These are phyloP conservation scores for Mantis religiosa DNA, from an alignment of 2,888 invertebrate species.

Conservation along the genomic window DNA sequence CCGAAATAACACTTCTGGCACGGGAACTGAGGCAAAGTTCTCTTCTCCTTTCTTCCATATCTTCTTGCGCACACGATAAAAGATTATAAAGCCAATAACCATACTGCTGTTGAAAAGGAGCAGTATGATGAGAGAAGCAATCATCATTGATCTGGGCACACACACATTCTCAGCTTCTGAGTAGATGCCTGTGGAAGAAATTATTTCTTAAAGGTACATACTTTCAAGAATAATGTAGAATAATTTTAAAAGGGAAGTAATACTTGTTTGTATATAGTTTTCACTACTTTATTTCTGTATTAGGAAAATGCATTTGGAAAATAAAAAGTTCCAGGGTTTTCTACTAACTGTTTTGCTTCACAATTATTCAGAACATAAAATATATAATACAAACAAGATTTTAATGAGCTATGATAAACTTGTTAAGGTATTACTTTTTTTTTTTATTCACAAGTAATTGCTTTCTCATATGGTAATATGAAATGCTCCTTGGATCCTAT, in stretches of 20 bases:
- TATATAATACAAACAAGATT: too few relatives aligned
- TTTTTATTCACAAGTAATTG: too few relatives aligned
- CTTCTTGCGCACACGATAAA: slow-evolving; percentile 40
- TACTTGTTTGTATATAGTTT: not conserved
- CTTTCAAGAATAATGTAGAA: not conserved
- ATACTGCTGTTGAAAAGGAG: slow-evolving; percentile 39
- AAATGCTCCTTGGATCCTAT: too few relatives aligned
- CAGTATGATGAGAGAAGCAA: slow-evolving; percentile 39
- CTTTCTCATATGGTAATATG: too few relatives aligned
- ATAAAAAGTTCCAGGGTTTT: too few relatives aligned
- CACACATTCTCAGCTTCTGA: slow-evolving; percentile 22
- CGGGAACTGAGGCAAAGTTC: slow-evolving; percentile 26
- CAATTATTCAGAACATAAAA: too few relatives aligned
- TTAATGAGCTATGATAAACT: too few relatives aligned
- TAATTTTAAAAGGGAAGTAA: not conserved
- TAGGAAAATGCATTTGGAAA: too few relatives aligned
- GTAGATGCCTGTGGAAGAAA: slow-evolving; percentile 7
- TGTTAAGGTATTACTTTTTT: too few relatives aligned
- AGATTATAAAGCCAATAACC: slow-evolving; percentile 38
- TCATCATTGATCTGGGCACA: slow-evolving; percentile 36
- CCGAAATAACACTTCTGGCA: slow-evolving; percentile 40
- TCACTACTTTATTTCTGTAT: not conserved
- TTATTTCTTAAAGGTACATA: not conserved
- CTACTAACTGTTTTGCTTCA: too few relatives aligned
- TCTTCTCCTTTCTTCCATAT: slow-evolving; percentile 38